A percentile compares a stretch with the other conserved stretches of the same genome.
Evolutionary conservation across 2,888 invertebrate genomes (phyloP).

Genomic region (Dione vanillae): DNA sequence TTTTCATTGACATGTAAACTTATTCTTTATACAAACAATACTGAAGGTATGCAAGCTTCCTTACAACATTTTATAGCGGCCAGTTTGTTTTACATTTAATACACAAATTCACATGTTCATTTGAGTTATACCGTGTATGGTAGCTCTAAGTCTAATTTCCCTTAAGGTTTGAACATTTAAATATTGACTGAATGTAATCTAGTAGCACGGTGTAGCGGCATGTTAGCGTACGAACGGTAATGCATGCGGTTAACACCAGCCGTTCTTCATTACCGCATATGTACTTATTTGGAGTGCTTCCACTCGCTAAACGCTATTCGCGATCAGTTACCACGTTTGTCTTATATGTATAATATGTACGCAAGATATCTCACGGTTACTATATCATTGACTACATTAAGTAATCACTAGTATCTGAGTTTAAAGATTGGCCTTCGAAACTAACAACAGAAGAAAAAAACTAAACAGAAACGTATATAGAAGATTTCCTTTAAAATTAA

Average conservation of each 20-base stretch:
- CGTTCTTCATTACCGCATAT: slow-evolving; percentile 74
- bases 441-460: no score
- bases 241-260: slow-evolving; percentile 70
- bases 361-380: slow-evolving; percentile 49
- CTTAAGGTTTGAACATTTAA: slow-evolving; percentile 57
- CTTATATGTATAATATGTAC: slow-evolving; percentile 48
- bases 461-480: no score
- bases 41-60: not conserved
- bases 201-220: slow-evolving; percentile 55
- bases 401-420: not conserved
- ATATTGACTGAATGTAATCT: slow-evolving; percentile 82
- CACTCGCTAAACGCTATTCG: slow-evolving; percentile 72
- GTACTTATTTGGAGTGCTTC: slow-evolving; percentile 63
- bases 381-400: not conserved
- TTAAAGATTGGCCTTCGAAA: no score
- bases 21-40: not conserved
- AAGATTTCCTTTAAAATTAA: no score
- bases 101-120: slow-evolving; percentile 45
- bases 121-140: slow-evolving; percentile 41
- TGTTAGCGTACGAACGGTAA: slow-evolving; percentile 76
- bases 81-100: slow-evolving; percentile 41
- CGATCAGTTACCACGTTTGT: slow-evolving; percentile 56
- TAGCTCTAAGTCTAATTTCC: slow-evolving; percentile 40
- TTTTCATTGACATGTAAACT: not conserved
- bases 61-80: slow-evolving; percentile 2